Base-by-base conservation (phyloP, 2,888 invertebrate genomes). In the Gastracanthus pulcherrimus region DNA sequence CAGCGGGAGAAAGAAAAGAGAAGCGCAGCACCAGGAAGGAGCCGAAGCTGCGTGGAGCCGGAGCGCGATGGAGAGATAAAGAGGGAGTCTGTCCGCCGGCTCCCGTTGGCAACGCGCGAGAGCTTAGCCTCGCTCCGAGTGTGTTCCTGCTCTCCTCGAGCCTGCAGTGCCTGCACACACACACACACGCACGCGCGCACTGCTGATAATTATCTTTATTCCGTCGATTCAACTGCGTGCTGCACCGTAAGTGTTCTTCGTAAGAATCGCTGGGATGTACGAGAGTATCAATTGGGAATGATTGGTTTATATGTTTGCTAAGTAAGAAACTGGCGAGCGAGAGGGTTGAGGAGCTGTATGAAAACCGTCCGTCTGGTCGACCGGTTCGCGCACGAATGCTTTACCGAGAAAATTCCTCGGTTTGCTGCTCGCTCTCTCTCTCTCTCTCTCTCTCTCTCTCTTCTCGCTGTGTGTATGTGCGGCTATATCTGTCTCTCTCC, bases 331-430 rank as follows among this genome's bases (percentile, higher is more conserved):
- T 55, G 23, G 55, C 55, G 58, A 66, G 64, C 31, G 34, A 69
- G 70, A 60, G 70, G 3, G 58, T 36, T 26, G n/a, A 26, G 16
- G 16, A 69, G 60, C n/a, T 34, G 64, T 36, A 36, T 7, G 19
- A 7, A 48, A 58, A 55, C 64, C 34, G 69, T 75, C 75, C 78
- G 81, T 82, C 45, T 41, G 41, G n/a, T 75, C 70, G 70, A 78
- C 81, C 81, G 81, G 81, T 82, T 82, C 81, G 78, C 81, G 75
- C 41, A 78, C 81, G 77, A 82, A 82, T 82, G 69, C 45, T 48
- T 58, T 45, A 38, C 58, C 41, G 41, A 48, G 76, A 66, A 76
- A 76, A 76, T 76, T 62, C 48, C 62, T 64, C 41, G 58, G 7
- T 26, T 41, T n/a, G 9, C 11, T 48, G 45, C 62, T 26, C 23